Base-by-base conservation (phyloP, 2,888 invertebrate genomes). In the Tinea semifulvella region DNA sequence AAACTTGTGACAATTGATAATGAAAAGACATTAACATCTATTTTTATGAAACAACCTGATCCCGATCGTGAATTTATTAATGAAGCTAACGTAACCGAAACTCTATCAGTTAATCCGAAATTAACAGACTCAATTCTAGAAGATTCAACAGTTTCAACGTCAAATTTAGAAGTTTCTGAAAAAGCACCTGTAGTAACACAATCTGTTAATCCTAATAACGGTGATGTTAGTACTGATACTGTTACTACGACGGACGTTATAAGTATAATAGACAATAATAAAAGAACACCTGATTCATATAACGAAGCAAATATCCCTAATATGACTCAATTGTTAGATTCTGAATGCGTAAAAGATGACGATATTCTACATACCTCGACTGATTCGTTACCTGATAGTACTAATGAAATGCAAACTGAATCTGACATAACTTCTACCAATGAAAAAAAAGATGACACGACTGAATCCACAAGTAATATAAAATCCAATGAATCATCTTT, bases 401-500 rank as follows among this genome's bases (percentile, higher is more conserved):
- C 68, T n/a, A 66, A 66, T 50, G 63, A 68, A 36, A 17, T 36
- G 18, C 18, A 16, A 49, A 52, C 52, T 16, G 56, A 58, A 40
- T 55, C 58, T 18, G 60, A 63, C 44, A 60, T 72, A 14, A 61
- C 68, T 4, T 74, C 73, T 4, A 66, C 68, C 35, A 56, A 57
- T 46, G 58, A 58, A 50, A 31, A 11, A 13, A 11, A 11, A 42
- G 18, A 36, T 6, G 8, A 11, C 5, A 25, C n/a, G 13, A 4
- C 20, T 19, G 16, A 39, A 11, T 5, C 14, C 3, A 25, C 14
- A 13, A 42, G 7, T 27, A 20, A 2, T 25, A 22, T 22, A 14
- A n/a, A n/a, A n/a, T 11, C 31, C 10, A 31, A 31, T n/a, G n/a
- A n/a, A n/a, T n/a, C n/a, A n/a, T n/a, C n/a, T 7, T 5, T 10